Evolutionary conservation across 2,113 vertebrate species (phyloP).

Genomic region (Aix galericulata): DNA sequence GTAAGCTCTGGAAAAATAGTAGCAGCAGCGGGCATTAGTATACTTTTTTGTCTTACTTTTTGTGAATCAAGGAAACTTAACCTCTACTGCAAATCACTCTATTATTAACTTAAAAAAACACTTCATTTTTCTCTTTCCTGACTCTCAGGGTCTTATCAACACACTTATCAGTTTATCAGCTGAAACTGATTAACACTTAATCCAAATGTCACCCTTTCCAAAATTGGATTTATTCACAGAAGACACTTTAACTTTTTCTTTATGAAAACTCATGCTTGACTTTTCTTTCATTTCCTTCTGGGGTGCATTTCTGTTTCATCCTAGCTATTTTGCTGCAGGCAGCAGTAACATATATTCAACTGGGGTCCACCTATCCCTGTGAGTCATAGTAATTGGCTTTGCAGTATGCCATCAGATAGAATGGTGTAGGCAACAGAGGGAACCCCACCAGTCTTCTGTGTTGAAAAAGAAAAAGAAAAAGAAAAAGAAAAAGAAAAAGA

Average conservation of each 20-base stretch:
- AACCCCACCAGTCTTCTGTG: neutral
- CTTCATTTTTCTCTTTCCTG: neutral
- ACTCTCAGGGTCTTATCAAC: neutral
- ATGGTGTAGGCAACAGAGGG: no score
- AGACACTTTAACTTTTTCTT: neutral
- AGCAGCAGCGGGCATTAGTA: neutral
- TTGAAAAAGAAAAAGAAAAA: neutral
- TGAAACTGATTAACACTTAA: neutral
- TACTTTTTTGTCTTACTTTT: neutral
- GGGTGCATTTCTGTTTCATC: neutral
- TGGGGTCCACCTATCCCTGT: neutral
- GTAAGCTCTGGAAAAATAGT: neutral
- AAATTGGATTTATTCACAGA: neutral
- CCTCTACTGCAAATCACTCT: neutral
- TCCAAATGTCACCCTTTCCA: neutral
- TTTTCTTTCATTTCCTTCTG: neutral
- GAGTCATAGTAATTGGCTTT: neutral
- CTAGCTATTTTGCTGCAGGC: neutral
- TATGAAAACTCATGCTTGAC: neutral
- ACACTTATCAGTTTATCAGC: neutral
- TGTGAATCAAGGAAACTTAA: neutral
- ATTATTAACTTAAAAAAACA: neutral
- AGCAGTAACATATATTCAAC: neutral
- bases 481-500: no score
- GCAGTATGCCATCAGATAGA: neutral